Evolutionary conservation across 2,888 invertebrate species (phyloP).

Genomic region (Mamestra brassicae): DNA sequence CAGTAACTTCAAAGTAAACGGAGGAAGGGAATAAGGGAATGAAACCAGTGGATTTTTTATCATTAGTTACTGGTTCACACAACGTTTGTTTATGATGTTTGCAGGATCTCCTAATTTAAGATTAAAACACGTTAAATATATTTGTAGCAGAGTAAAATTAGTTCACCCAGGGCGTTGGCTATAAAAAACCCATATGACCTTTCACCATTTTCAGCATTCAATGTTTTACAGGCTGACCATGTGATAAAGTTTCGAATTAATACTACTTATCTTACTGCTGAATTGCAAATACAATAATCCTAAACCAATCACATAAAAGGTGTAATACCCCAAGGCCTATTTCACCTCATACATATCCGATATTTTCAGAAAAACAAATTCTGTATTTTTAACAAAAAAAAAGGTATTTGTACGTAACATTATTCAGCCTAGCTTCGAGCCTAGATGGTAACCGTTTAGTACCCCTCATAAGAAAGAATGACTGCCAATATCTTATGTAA

Average conservation of each 20-base stretch:
- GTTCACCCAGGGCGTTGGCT: not conserved
- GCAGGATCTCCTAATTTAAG: too few relatives aligned
- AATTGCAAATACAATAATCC: not conserved
- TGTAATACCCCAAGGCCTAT: not conserved
- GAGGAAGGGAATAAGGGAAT: too few relatives aligned
- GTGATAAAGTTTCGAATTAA: not conserved
- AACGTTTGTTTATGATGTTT: too few relatives aligned
- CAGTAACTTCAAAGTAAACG: too few relatives aligned
- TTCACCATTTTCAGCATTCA: not conserved
- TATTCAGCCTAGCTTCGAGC: constrained; percentile 1
- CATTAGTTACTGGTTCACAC: too few relatives aligned
- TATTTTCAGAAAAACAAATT: constrained; percentile 13
- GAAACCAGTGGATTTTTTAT: too few relatives aligned
- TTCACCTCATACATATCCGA: not conserved
- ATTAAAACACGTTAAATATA: too few relatives aligned
- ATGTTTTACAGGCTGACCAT: not conserved
- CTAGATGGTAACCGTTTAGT: constrained; percentile 23
- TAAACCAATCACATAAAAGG: constrained; percentile 5
- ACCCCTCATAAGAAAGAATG: constrained; percentile 28
- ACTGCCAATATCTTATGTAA: constrained; percentile 40
- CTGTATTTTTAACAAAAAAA: constrained; percentile 1
- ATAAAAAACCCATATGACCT: not conserved
- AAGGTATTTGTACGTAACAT: constrained; percentile 13
- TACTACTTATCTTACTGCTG: not conserved
- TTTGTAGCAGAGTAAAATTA: too few relatives aligned